phyloP scores from a whole-genome alignment of 2,888 invertebrate species.

The Crocallis elinguaria region DNA sequence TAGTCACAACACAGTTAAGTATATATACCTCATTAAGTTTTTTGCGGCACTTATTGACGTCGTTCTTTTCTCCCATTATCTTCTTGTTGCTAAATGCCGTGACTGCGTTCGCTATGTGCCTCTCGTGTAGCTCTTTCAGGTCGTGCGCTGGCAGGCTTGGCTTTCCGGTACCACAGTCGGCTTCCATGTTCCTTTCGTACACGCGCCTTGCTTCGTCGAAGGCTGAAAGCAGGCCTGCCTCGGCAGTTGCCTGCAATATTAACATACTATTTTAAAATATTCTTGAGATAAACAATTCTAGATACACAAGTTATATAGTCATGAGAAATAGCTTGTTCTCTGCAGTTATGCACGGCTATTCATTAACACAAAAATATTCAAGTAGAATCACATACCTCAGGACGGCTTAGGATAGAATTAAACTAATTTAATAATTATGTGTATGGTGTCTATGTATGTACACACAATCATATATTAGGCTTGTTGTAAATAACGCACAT shows the following conservation, averaged over 20 bases:
- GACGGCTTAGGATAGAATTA: too few species aligned
- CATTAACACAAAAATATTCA: too few species aligned
- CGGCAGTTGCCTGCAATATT: slow-evolving; percentile 21
- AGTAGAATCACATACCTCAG: too few species aligned
- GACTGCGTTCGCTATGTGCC: not conserved
- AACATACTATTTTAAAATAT: too few species aligned
- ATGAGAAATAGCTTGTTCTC: too few species aligned
- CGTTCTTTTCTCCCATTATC: slow-evolving; percentile 4
- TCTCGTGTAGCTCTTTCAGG: not conserved
- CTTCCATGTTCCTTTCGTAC: slow-evolving; percentile 18
- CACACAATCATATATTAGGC: too few species aligned
- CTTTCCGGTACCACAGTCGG: slow-evolving; percentile 6
- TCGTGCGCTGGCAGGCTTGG: slow-evolving; percentile 2
- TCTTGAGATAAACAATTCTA: too few species aligned
- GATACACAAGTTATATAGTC: too few species aligned
- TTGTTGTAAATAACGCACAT: too few species aligned
- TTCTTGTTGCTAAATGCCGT: not conserved
- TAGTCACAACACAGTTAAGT: not conserved
- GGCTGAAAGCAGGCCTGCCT: slow-evolving; percentile 18
- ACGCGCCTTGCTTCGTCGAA: slow-evolving; percentile 15
- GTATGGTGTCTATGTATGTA: too few species aligned
- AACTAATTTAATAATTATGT: too few species aligned
- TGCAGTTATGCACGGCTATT: too few species aligned
- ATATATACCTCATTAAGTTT: not conserved
- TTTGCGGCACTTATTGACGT: not conserved